phyloP scores from a whole-genome alignment of 2,888 invertebrate species.

The Acleris cristana region DNA sequence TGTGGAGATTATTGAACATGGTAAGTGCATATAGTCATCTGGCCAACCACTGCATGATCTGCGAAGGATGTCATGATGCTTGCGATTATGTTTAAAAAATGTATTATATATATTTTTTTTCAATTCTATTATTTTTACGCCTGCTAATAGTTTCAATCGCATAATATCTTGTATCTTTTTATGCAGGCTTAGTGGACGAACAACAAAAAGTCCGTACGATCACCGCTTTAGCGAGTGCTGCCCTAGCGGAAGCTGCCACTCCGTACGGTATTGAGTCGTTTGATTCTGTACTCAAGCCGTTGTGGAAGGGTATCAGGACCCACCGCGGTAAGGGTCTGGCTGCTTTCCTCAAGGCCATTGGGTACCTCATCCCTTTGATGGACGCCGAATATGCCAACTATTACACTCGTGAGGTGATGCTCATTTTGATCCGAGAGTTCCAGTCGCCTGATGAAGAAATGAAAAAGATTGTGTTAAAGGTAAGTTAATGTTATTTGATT shows the following conservation, averaged over 20 bases:
- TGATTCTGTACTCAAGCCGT: conserved; percentile 98
- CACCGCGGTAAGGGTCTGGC: conserved; percentile 96
- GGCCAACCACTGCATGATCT: too few relatives aligned
- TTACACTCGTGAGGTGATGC: conserved; percentile 99
- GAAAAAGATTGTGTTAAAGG: conserved; percentile 99
- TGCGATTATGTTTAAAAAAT: too few relatives aligned
- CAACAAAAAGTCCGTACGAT: conserved; percentile 99
- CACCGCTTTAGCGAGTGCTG: conserved; percentile 98
- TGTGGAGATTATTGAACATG: conserved; percentile 99
- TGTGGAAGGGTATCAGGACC: conserved; percentile 99
- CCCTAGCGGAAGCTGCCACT: conserved; percentile 99
- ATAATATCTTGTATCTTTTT: conserved; percentile 20
- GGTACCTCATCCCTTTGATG: conserved; percentile 99
- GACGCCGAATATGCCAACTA: conserved; percentile 99
- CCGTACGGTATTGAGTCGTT: conserved; percentile 99
- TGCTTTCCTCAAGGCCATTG: conserved; percentile 99
- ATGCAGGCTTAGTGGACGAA: conserved; percentile 94
- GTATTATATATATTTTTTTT: too few relatives aligned
- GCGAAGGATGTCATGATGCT: too few relatives aligned
- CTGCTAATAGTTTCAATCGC: too few relatives aligned
- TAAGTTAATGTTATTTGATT: conserved; percentile 48
- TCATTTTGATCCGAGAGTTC: conserved; percentile 98
- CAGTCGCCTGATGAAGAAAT: conserved; percentile 99
- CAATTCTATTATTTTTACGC: too few relatives aligned
- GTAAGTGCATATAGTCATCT: conserved; percentile 69